phyloP scores from a whole-genome alignment of 2,888 invertebrate genomes.

The Anoplius nigerrimus region DNA sequence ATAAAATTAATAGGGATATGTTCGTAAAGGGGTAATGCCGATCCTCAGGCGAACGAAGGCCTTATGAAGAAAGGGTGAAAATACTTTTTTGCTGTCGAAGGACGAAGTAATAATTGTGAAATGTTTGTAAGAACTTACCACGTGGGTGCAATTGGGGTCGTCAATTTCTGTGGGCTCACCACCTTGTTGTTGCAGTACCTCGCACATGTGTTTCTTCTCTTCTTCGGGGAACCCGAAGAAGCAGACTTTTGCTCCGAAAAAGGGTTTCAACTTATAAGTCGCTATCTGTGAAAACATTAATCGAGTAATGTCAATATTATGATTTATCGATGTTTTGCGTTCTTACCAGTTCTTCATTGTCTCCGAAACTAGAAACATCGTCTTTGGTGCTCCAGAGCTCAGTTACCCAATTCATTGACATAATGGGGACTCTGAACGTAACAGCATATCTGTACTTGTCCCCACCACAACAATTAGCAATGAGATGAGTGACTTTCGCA shows the following conservation, averaged over 20 bases:
- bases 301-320: constrained; percentile 8
- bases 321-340: not conserved
- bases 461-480: constrained; percentile 91
- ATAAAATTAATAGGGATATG: not conserved
- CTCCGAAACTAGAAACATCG: constrained; percentile 83
- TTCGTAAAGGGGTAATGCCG: not conserved
- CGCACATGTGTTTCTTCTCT: constrained; percentile 94
- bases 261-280: constrained; percentile 87
- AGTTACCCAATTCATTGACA: constrained; percentile 92
- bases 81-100: not conserved
- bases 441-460: constrained; percentile 96
- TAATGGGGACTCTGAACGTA: constrained; percentile 91
- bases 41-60: no score
- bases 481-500: constrained; percentile 92
- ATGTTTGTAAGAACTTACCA: constrained; percentile 81
- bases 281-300: constrained; percentile 55
- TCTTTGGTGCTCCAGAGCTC: constrained; percentile 90
- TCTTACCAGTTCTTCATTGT: constrained; percentile 82
- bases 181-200: constrained; percentile 89
- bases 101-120: constrained; percentile 9
- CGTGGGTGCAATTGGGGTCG: constrained; percentile 92
- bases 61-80: no score
- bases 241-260: constrained; percentile 90
- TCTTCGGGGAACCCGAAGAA: constrained; percentile 94
- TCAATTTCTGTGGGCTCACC: constrained; percentile 83